Evolutionary conservation across 2,888 invertebrate genomes (phyloP), one percentile per base, ranked within the genome.

Genomic region (Carterocephalus palaemon): DNA sequence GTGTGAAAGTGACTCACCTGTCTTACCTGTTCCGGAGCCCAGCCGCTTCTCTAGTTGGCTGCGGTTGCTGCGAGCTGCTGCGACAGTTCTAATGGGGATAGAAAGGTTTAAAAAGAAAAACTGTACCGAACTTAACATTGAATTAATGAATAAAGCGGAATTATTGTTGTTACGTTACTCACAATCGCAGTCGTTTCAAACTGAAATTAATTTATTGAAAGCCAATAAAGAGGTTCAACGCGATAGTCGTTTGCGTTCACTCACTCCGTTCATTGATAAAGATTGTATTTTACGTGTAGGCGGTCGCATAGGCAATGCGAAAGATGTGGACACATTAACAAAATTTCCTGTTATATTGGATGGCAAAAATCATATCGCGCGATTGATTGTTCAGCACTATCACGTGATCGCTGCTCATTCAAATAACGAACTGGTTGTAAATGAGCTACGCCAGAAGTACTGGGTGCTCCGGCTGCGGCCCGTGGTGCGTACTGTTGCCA

Each of bases 341-440:
- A 49, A 48, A 19, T 24, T 23, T 5, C 56, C 51, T 0, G 26
- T 47, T 2, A 52, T 54, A 17, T 46, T 56, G 6, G 51, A 54
- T 24, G 54, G 54, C 1, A 10, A 19, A 4, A 6, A 51, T 16
- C 15, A 24, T 2, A 29, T 40, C 17, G 17, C 17, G 3, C 17
- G 17, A 4, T 4, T 17, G 3, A 17, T 17, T 17, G 17, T 17
- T 4, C 17, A 17, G 17, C 17, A 17, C 17, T 17, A 17, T 4
- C 17, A 17, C 17, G 13, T 13, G 1, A 39, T 20, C 2, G 45
- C 20, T 20, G 7, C 20, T 7, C n/a, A 20, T 20, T 20, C 5
- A 20, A 20, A 20, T 20, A 23, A 24, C 4, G 38, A 38, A 15
- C 7, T 23, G 0, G 23, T 34, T 0, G 34, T 34, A 6, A 34